Evolutionary conservation across 2,888 invertebrate genomes (phyloP), one percentile per base, ranked within the genome.

Genomic region (Myopa testacea): DNA sequence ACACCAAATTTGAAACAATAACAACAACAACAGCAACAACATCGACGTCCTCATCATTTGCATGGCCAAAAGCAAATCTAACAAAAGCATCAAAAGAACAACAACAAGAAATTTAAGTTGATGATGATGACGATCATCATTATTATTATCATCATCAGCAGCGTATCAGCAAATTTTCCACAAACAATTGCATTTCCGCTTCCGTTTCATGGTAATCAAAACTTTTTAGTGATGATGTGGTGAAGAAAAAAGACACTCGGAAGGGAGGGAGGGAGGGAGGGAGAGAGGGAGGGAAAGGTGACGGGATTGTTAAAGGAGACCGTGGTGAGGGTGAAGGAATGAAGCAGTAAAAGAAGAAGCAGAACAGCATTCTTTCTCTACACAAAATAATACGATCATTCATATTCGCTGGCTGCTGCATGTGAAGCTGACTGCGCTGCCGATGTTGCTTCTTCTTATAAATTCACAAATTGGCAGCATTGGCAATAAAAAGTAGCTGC

Each of bases 131-230:
- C 34, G 26, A 62, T 8, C 26, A 62, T 26, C 26, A 62, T 26
- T 10, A 58, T n/a, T 6, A 58, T n/a, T 6, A 3, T n/a, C 16
- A 4, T n/a, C 58, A 4, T 58, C 58, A 62, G 19, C 68, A 70
- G 37, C 55, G 19, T 70, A 70, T 70, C 70, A 70, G 37, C 52
- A 70, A 70, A 70, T 70, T 70, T 45, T 70, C 50, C 70, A 70
- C 52, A 55, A 70, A 70, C 70, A 70, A 70, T 70, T 70, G 70
- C 70, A 70, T 70, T 70, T 70, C 55, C 70, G 34, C 55, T 70
- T 70, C 70, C 70, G 70, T 55, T 69, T 34, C 52, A 16, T 37
- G 70, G 52, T 70, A 70, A 70, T 70, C 52, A 70, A 70, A 70
- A 70, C 52, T 70, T 70, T 67, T 52, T 70, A 12, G 26, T n/a